Evolutionary conservation across 2,888 invertebrate species (phyloP).

Genomic region (Meganola albula): DNA sequence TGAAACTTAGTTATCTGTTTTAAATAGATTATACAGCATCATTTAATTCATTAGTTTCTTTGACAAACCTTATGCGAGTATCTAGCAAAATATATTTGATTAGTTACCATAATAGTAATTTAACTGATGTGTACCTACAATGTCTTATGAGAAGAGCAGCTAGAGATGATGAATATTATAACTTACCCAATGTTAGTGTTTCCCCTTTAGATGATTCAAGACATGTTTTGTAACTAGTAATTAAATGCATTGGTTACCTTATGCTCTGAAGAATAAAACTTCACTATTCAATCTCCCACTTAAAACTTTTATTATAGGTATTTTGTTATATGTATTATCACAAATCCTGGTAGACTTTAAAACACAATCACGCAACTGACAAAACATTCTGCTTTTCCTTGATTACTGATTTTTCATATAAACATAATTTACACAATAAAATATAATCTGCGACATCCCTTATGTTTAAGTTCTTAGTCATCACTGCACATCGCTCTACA

Average conservation of each 20-base stretch:
- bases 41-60: too few species aligned
- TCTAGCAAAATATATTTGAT: too few species aligned
- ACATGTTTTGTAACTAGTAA: too few species aligned
- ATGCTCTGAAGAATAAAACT: slow-evolving; percentile 68
- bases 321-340: slow-evolving; percentile 85
- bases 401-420: slow-evolving; percentile 74
- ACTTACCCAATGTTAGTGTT: too few species aligned
- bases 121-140: too few species aligned
- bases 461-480: slow-evolving; percentile 67
- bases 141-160: too few species aligned
- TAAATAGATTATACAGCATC: too few species aligned
- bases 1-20: too few species aligned
- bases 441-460: slow-evolving; percentile 72
- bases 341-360: slow-evolving; percentile 86
- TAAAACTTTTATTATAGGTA: slow-evolving; percentile 79
- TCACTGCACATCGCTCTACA: slow-evolving; percentile 69
- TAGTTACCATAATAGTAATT: too few species aligned
- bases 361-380: slow-evolving; percentile 82
- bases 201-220: too few species aligned
- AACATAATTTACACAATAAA: slow-evolving; percentile 78
- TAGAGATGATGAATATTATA: too few species aligned
- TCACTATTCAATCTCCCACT: slow-evolving; percentile 75
- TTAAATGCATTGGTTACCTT: slow-evolving; percentile 55
- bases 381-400: slow-evolving; percentile 72
- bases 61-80: too few species aligned